Evolutionary conservation across 2,797 vertebrate species (phyloP), one percentile per base, ranked within the genome.

Genomic region (Zenarchopterus dispar): DNA sequence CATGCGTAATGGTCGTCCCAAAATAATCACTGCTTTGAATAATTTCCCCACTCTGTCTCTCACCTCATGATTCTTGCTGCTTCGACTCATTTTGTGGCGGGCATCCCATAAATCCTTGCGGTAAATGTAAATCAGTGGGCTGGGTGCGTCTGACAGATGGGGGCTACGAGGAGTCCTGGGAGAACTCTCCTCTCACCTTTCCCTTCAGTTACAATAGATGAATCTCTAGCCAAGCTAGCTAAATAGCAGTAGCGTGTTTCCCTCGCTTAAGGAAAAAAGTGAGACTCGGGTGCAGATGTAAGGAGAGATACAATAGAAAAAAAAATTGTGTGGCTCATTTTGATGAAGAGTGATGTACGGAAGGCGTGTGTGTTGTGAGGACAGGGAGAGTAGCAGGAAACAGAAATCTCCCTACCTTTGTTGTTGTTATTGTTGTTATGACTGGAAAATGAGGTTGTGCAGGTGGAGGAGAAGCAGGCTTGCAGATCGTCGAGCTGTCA

Each of bases 21-120:
- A 96, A 96, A 96, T 97, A 96, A 96, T 96, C 94, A 84, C 93
- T 91, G 90, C 93, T 96, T 95, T 96, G 95, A 97, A 96, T 96
- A 96, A 96, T 96, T 94, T 93, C 90, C 78, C 87, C 73, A 65
- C 83, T 78, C 85, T 66, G 79, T 89, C 85, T 87, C 89, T 73
- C 71, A 69, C 78, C 85, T 91, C 91, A 83, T 90, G 93, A 95
- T 96, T 96, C 95, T 95, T 96, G 95, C 96, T 95, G 94, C 93
- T 96, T 96, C 95, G 92, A 96, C 95, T 95, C 95, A 93, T 96
- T 97, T 84, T 93, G 93, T 84, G 89, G 88, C 72, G 78, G 94
- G 92, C 92, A 90, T 94, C 94, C 95, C 96, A 96, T 98, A 97
- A 97, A 98, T 98, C 95, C 96, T 95, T 92, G 89, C 91, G 62